phyloP scores from a whole-genome alignment of 2,113 vertebrate species.

The Clinocottus analis region DNA sequence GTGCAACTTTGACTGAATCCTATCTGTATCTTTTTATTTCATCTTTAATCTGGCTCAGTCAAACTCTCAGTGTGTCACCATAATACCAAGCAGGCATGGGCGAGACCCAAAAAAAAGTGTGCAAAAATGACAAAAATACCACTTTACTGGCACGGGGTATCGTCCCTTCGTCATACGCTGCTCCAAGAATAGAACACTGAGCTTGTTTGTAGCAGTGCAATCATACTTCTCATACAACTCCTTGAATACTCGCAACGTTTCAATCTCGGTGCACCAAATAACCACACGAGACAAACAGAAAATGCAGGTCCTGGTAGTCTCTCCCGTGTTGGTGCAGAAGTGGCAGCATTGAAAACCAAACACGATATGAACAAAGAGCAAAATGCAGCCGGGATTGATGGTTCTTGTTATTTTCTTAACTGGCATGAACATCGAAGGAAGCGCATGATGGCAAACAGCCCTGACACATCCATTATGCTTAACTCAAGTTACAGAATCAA shows the following conservation, averaged over 20 bases:
- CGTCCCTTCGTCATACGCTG: not conserved
- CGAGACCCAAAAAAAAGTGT: not conserved
- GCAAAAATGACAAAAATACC: conserved; percentile 17
- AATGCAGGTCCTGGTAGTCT: not conserved
- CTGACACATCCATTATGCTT: conserved; percentile 58
- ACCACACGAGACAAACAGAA: not conserved
- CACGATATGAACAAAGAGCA: not conserved
- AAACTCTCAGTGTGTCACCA: conserved; percentile 9
- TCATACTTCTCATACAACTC: not conserved
- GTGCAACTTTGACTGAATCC: not conserved
- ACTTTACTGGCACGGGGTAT: conserved; percentile 24
- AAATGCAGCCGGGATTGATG: conserved; percentile 20
- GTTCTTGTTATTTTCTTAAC: conserved; percentile 26
- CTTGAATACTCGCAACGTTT: not conserved
- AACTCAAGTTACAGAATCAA: conserved; percentile 36
- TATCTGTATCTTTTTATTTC: not conserved
- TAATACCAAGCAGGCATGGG: conserved; percentile 14
- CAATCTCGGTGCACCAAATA: not conserved
- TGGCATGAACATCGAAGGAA: conserved; percentile 31
- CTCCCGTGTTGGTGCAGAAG: not conserved
- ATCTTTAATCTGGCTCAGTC: conserved; percentile 20
- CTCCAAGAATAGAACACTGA: conserved; percentile 10
- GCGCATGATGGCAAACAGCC: conserved; percentile 50
- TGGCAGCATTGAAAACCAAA: not conserved
- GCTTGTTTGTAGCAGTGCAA: conserved; percentile 4